These are phyloP conservation scores for Andrena flavipes DNA, from an alignment of 2,888 invertebrate species.

Conservation along the genomic window DNA sequence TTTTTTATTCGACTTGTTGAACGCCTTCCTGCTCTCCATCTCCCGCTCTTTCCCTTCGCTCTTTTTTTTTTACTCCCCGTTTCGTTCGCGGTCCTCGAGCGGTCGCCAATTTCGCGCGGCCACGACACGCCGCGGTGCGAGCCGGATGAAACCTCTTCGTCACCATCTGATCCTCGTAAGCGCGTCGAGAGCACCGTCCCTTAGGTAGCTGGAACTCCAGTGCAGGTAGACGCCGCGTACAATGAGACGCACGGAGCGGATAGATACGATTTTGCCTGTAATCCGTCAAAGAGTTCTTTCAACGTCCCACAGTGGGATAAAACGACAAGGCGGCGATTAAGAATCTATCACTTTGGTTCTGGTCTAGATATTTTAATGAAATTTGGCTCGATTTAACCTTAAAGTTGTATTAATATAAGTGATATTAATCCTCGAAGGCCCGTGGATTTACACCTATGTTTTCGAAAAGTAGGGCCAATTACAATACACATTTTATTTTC, in stretches of 20 bases:
- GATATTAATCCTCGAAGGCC: no score
- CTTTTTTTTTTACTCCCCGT: constrained; percentile 3
- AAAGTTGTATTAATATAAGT: no score
- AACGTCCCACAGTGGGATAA: no score
- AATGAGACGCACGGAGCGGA: constrained; percentile 72
- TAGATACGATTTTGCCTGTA: constrained; percentile 83
- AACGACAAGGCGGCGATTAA: no score
- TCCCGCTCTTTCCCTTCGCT: constrained; percentile 41
- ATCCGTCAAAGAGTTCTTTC: constrained; percentile 84
- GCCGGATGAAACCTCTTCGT: not conserved
- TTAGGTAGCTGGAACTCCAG: not conserved
- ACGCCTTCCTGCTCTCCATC: constrained; percentile 64
- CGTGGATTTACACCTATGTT: no score
- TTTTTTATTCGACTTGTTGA: constrained; percentile 85
- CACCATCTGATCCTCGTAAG: not conserved
- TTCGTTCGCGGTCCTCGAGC: constrained; percentile 33
- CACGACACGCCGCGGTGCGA: not conserved
- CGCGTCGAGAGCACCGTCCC: not conserved
- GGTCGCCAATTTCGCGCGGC: constrained; percentile 40
- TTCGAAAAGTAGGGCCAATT: no score
- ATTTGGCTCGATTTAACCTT: no score
- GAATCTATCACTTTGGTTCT: no score
- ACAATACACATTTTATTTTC: no score
- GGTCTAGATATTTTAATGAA: no score
- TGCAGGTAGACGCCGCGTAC: constrained; percentile 55